These are phyloP conservation scores for Ditylenchus dipsaci DNA, from an alignment of 1,140 invertebrate genomes.

Conservation along the genomic window DNA sequence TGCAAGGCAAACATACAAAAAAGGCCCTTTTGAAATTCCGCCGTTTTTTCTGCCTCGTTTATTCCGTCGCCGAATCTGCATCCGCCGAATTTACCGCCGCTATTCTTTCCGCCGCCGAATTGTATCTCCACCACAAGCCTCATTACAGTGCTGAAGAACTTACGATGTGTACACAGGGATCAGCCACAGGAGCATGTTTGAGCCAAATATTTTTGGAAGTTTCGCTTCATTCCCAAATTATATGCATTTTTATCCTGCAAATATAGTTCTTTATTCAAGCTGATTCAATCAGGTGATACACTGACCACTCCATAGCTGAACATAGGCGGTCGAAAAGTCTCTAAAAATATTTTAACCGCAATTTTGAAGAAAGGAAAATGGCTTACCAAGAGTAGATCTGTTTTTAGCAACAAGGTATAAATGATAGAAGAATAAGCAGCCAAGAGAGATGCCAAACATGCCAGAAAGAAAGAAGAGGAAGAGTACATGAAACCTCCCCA, in stretches of 20 bases:
- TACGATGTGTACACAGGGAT: constrained; percentile 37
- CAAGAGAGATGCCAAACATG: constrained; percentile 38
- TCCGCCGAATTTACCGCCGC: too few species aligned
- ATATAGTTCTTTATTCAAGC: too few species aligned
- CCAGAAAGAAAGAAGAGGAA: constrained; percentile 40
- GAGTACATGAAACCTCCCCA: constrained; percentile 26
- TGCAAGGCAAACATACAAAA: too few species aligned
- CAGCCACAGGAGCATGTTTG: constrained; percentile 24
- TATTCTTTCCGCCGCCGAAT: too few species aligned
- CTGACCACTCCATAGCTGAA: constrained; percentile 30
- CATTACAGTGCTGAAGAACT: constrained; percentile 22
- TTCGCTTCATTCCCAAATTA: constrained; percentile 18
- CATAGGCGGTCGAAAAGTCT: constrained; percentile 41
- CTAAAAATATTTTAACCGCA: constrained; percentile 13
- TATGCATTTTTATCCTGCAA: too few species aligned
- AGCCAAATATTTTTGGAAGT: constrained; percentile 37
- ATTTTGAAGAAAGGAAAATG: not conserved
- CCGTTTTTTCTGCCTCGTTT: too few species aligned
- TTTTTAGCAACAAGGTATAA: constrained; percentile 34
- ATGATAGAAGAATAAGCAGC: constrained; percentile 42
- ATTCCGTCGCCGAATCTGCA: too few species aligned
- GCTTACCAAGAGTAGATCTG: constrained; percentile 34
- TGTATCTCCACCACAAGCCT: too few species aligned
- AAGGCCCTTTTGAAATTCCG: too few species aligned
- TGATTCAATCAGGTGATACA: too few species aligned